Evolutionary conservation across 2,888 invertebrate species (phyloP).

Genomic region (Pollenia angustigena): DNA sequence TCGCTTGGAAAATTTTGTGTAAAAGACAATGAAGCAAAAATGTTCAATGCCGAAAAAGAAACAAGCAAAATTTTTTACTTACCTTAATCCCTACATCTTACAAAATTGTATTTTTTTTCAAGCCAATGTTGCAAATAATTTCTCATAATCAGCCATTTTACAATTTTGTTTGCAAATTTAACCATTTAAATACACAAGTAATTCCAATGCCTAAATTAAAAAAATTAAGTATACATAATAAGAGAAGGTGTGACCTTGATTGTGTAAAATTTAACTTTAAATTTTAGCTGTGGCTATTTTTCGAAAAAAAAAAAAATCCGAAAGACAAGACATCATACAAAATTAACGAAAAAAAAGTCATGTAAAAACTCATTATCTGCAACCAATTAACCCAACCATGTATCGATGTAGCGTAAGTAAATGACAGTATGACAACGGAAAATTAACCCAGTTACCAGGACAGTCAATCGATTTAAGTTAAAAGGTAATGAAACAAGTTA

Average conservation of each 20-base stretch:
- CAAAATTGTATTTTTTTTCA: not conserved
- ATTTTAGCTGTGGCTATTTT: slow-evolving; percentile 17
- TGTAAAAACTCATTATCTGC: slow-evolving; percentile 52
- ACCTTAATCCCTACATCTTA: not conserved
- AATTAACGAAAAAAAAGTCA: slow-evolving; percentile 21
- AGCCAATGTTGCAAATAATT: not conserved
- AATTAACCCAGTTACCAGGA: slow-evolving; percentile 32
- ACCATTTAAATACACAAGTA: slow-evolving; percentile 11
- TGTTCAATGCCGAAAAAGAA: too few relatives aligned
- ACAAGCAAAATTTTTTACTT: not conserved
- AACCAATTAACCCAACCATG: slow-evolving; percentile 55
- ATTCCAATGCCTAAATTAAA: not conserved
- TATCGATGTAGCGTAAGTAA: slow-evolving; percentile 1
- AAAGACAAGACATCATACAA: slow-evolving; percentile 7
- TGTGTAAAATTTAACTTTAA: slow-evolving; percentile 33
- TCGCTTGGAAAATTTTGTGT: too few relatives aligned
- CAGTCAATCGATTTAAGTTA: not conserved
- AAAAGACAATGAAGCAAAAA: too few relatives aligned
- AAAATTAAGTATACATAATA: not conserved
- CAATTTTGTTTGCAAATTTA: slow-evolving; percentile 25
- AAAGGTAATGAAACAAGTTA: slow-evolving; percentile 47
- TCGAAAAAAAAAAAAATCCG: slow-evolving; percentile 21
- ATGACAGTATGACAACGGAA: slow-evolving; percentile 32
- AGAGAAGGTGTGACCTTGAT: slow-evolving; percentile 47
- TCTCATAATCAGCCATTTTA: not conserved